These are phyloP conservation scores for Heteropelma amictum DNA, from an alignment of 2,888 invertebrate species.

Conservation along the genomic window DNA sequence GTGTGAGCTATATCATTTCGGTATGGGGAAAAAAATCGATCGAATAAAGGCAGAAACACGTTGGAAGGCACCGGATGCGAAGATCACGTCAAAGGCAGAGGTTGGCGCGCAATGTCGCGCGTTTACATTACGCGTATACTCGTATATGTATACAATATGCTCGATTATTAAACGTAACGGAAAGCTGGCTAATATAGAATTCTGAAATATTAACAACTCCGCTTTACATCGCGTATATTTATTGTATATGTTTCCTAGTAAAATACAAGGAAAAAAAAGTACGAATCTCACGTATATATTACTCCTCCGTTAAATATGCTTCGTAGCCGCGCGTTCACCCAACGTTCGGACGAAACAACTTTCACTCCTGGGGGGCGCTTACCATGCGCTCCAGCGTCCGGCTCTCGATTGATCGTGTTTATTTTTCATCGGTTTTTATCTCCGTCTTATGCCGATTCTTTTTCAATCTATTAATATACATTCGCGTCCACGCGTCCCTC, in stretches of 20 bases:
- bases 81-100: too few species aligned
- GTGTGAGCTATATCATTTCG: too few species aligned
- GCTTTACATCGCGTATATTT: background rate
- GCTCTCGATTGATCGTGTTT: constrained; percentile 16
- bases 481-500: too few species aligned
- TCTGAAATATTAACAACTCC: background rate
- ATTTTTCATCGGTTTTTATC: constrained; percentile 23
- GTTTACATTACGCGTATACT: too few species aligned
- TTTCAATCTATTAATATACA: constrained; percentile 45
- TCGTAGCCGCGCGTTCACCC: constrained; percentile 29
- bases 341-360: constrained; percentile 39
- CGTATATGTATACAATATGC: too few species aligned
- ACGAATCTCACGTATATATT: background rate
- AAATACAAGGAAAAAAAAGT: constrained; percentile 25
- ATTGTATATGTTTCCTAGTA: background rate
- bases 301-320: constrained; percentile 18
- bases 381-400: background rate
- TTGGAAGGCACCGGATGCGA: too few species aligned
- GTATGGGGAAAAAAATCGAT: constrained; percentile 5
- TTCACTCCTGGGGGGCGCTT: constrained; percentile 48
- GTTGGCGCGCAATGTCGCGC: too few species aligned
- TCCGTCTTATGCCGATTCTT: too few species aligned
- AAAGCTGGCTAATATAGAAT: constrained; percentile 31
- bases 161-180: too few species aligned
- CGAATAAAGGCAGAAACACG: too few species aligned